These are phyloP conservation scores for Antennarius striatus DNA, from an alignment of 2,113 vertebrate species.

Conservation along the genomic window DNA sequence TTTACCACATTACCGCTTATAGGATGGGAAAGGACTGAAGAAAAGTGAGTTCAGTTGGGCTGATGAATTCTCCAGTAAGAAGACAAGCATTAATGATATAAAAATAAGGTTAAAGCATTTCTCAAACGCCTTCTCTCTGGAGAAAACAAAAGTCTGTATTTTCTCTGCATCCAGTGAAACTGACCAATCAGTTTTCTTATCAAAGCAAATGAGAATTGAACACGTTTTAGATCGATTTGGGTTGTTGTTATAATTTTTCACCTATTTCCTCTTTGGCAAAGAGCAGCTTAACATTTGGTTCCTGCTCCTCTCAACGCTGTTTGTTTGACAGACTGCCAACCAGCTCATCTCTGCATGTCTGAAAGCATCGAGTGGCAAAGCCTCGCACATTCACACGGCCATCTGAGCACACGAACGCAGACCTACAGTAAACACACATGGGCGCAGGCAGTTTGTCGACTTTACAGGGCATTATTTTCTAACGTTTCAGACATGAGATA, in stretches of 20 bases:
- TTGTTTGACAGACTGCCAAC: constrained; percentile 39
- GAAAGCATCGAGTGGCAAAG: constrained; percentile 1
- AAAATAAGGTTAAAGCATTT: neutral
- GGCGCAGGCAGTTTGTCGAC: neutral
- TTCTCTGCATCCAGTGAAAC: too few species aligned
- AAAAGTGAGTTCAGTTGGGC: neutral
- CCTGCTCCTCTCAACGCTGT: constrained; percentile 44
- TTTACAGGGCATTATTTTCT: neutral
- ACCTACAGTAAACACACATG: too few species aligned
- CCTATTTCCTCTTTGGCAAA: constrained; percentile 23
- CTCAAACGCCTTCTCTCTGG: too few species aligned
- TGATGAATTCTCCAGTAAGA: neutral
- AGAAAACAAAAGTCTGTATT: too few species aligned
- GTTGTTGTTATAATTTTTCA: constrained; percentile 33
- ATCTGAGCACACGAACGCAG: neutral
- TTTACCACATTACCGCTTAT: neutral
- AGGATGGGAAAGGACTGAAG: neutral
- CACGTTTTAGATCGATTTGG: constrained; percentile 1
- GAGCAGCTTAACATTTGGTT: constrained; percentile 40
- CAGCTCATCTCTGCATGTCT: constrained; percentile 6
- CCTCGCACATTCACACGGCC: neutral
- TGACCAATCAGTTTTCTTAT: too few species aligned
- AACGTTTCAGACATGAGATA: neutral
- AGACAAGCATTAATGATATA: neutral
- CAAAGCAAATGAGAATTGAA: too few species aligned